A percentile compares a stretch with the other conserved stretches of the same genome.
phyloP scores from a whole-genome alignment of 2,888 invertebrate genomes.

The Drosophila falleni region DNA sequence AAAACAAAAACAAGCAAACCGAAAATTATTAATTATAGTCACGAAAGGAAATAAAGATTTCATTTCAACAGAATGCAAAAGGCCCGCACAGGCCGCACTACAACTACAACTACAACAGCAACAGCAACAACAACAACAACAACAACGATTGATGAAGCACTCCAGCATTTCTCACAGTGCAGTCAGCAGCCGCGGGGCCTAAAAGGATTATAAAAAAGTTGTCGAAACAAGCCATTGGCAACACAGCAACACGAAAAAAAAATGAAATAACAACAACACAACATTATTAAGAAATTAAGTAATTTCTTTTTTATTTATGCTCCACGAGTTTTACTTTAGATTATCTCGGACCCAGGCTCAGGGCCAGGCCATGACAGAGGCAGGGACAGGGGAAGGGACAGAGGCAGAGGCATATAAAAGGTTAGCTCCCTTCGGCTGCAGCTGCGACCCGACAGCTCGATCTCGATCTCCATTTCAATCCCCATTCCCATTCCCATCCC shows the following conservation, averaged over 20 bases:
- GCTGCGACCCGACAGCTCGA: slow-evolving; percentile 57
- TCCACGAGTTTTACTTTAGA: slow-evolving; percentile 80
- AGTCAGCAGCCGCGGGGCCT: slow-evolving; percentile 64
- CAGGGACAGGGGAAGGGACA: too few species aligned
- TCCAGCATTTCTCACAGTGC: slow-evolving; percentile 72
- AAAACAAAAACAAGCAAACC: slow-evolving; percentile 61
- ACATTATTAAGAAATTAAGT: slow-evolving; percentile 82
- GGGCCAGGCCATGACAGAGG: slow-evolving; percentile 3
- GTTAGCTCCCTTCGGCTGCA: slow-evolving; percentile 73
- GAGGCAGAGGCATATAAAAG: slow-evolving; percentile 62
- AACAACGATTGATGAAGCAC: slow-evolving; percentile 60
- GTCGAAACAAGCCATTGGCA: slow-evolving; percentile 78
- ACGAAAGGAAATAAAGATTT: slow-evolving; percentile 84
- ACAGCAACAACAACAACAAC: slow-evolving; percentile 23
- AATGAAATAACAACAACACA: slow-evolving; percentile 30
- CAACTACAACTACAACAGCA: slow-evolving; percentile 25
- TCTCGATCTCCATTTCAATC: slow-evolving; percentile 19
- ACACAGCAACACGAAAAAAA: slow-evolving; percentile 45
- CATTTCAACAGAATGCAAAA: slow-evolving; percentile 82
- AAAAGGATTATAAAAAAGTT: slow-evolving; percentile 81
- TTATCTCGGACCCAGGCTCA: slow-evolving; percentile 59
- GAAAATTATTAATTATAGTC: slow-evolving; percentile 83
- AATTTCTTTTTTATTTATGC: slow-evolving; percentile 81
- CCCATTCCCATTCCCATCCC: slow-evolving; percentile 1
- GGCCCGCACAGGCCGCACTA: slow-evolving; percentile 58